A percentile compares a stretch with the other conserved stretches of the same genome.
phyloP scores from a whole-genome alignment of 2,797 vertebrate genomes.

The Simalia tracyae region DNA sequence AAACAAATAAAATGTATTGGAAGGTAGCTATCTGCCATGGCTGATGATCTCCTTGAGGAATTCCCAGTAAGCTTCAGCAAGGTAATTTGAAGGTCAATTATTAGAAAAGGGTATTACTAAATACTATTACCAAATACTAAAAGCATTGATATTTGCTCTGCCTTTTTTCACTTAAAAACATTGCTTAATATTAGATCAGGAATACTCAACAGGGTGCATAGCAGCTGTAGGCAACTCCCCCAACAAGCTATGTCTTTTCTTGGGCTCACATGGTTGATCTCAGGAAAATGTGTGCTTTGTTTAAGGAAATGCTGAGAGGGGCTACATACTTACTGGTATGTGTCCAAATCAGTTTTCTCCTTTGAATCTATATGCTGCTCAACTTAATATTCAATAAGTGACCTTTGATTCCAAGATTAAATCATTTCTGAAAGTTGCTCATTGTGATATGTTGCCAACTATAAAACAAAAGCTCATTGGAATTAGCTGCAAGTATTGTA shows the following conservation, averaged over 20 bases:
- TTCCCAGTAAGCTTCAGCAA: neutral
- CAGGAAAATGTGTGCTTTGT: too few species aligned
- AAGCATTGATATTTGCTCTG: neutral
- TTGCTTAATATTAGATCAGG: constrained; percentile 19
- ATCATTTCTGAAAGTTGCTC: neutral
- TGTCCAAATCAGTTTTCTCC: too few species aligned
- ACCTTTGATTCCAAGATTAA: neutral
- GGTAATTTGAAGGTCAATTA: neutral
- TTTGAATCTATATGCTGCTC: too few species aligned
- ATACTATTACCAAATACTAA: neutral
- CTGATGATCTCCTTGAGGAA: neutral
- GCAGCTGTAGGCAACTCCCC: too few species aligned
- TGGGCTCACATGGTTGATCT: too few species aligned
- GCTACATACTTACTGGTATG: too few species aligned
- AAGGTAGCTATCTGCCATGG: neutral
- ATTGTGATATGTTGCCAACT: constrained; percentile 9
- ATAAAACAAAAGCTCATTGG: constrained; percentile 15
- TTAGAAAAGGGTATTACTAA: neutral
- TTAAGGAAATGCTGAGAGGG: too few species aligned
- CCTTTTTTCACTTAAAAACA: neutral
- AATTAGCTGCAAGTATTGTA: constrained; percentile 8
- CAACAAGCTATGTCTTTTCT: too few species aligned
- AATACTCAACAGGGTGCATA: neutral
- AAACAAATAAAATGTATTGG: neutral
- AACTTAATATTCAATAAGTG: neutral